phyloP scores from a whole-genome alignment of 2,113 vertebrate genomes.

The Puffinus mauretanicus region DNA sequence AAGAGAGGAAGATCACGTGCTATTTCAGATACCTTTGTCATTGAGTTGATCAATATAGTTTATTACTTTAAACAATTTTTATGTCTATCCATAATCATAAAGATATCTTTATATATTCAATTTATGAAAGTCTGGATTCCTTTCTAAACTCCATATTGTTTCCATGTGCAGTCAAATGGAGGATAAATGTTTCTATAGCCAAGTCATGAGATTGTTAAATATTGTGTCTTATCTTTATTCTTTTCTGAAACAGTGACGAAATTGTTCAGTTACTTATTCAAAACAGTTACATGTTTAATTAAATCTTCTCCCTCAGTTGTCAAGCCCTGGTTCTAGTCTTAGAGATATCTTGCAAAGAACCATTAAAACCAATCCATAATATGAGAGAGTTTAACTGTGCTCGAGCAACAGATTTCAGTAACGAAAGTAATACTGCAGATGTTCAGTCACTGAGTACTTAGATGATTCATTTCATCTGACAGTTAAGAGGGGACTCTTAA shows the following conservation, averaged over 20 bases:
- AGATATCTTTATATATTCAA: background rate
- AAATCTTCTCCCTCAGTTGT: background rate
- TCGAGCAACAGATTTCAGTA: background rate
- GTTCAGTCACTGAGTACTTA: background rate
- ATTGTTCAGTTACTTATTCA: background rate
- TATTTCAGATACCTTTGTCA: background rate
- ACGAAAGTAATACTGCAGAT: background rate
- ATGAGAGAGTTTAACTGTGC: background rate
- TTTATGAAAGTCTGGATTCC: background rate
- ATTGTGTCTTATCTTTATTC: background rate
- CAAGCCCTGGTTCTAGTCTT: background rate
- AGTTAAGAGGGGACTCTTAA: background rate
- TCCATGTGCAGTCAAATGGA: background rate
- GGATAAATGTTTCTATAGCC: background rate
- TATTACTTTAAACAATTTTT: background rate
- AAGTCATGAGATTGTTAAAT: background rate
- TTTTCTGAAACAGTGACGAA: background rate
- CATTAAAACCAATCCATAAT: background rate
- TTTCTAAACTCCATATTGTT: background rate
- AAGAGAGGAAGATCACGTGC: rapidly evolving
- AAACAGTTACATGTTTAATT: background rate
- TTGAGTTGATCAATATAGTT: background rate
- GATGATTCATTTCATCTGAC: background rate
- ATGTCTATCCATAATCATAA: background rate
- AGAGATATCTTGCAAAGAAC: background rate